These are phyloP conservation scores for Lycopodina hypogea DNA, from an alignment of 37 sponge, comb jelly and placozoan species.

Conservation along the genomic window DNA sequence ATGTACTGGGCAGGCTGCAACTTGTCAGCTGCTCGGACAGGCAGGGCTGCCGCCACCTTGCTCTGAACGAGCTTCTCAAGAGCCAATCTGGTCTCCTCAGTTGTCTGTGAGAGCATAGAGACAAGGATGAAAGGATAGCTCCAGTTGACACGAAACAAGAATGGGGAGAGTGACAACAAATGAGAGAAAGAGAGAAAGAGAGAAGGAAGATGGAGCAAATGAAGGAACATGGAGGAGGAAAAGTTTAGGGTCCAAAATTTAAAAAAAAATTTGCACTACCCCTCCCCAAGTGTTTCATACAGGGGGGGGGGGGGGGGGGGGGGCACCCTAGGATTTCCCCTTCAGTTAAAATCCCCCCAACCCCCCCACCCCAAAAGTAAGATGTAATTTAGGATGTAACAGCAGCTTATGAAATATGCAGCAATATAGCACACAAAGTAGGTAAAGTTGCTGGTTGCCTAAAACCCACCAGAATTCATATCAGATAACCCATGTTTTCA, in stretches of 20 bases:
- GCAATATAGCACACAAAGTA: no score
- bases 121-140: no score
- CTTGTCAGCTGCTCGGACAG: slow-evolving; percentile 86
- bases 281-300: background rate
- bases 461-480: no score
- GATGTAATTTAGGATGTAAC: no score
- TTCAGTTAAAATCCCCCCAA: no score
- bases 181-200: background rate
- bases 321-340: no score
- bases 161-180: background rate
- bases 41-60: slow-evolving; percentile 94
- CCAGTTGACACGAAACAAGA: background rate
- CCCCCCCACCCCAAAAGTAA: no score
- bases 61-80: slow-evolving; percentile 88
- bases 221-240: background rate
- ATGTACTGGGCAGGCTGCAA: slow-evolving; percentile 90
- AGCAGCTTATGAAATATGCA: no score
- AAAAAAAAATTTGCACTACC: background rate
- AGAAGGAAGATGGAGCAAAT: background rate
- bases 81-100: slow-evolving; percentile 91
- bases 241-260: background rate
- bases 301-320: no score
- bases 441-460: no score
- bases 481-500: no score
- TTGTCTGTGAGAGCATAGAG: slow-evolving; percentile 74